A percentile compares a stretch with the other conserved stretches of the same genome.
Evolutionary conservation across 2,797 vertebrate species (phyloP).

Genomic region (Limosa lapponica): DNA sequence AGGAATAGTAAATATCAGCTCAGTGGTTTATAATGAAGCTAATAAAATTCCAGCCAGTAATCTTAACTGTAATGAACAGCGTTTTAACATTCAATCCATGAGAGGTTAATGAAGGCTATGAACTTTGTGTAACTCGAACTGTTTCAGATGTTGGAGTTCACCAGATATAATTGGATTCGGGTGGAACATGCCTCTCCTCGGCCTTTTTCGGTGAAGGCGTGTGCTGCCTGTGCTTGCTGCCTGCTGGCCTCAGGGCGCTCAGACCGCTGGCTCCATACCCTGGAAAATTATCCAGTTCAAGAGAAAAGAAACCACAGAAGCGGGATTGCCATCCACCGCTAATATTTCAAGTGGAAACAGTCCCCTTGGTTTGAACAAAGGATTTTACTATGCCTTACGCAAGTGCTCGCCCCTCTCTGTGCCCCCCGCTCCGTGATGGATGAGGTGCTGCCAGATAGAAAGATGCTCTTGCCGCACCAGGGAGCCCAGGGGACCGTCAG

Average conservation of each 20-base stretch:
- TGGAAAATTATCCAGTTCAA: constrained; percentile 78
- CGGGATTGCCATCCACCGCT: not conserved
- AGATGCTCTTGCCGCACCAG: not conserved
- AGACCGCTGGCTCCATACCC: constrained; percentile 81
- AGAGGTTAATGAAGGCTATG: constrained; percentile 82
- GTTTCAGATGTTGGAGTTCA: constrained; percentile 82
- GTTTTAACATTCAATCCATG: constrained; percentile 76
- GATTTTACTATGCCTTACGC: not conserved
- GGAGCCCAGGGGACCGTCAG: not conserved
- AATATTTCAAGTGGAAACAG: constrained; percentile 60
- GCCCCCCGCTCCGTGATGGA: not conserved
- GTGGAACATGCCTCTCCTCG: constrained; percentile 76
- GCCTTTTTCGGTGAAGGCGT: constrained; percentile 79
- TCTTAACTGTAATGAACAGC: constrained; percentile 77
- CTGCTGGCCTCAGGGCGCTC: constrained; percentile 79
- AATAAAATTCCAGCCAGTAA: constrained; percentile 79
- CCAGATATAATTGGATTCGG: constrained; percentile 91
- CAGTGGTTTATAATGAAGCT: constrained; percentile 81
- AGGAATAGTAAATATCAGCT: constrained; percentile 79
- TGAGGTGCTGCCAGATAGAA: rapidly evolving
- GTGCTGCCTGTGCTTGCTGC: constrained; percentile 80
- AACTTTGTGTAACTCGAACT: constrained; percentile 78
- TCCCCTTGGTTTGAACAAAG: not conserved
- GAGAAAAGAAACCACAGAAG: constrained; percentile 67
- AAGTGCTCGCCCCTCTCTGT: rapidly evolving